phyloP scores from a whole-genome alignment of 2,113 vertebrate species.

The Rhynchopsitta pachyrhyncha region DNA sequence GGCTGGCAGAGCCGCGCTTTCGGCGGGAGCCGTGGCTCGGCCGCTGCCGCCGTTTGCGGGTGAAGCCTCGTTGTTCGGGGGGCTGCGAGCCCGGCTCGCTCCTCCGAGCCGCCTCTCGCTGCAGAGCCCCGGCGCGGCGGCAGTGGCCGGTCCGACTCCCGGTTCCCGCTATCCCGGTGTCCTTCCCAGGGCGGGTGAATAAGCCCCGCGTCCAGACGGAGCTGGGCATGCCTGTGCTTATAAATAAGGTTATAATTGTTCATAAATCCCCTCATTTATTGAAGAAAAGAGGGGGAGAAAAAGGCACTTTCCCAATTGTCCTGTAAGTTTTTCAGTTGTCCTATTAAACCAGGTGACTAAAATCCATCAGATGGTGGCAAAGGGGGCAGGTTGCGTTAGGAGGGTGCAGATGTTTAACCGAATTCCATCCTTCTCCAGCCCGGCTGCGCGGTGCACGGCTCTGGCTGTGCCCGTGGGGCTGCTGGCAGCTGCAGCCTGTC shows the following conservation, averaged over 20 bases:
- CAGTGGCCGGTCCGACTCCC: neutral
- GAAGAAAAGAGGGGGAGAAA: neutral
- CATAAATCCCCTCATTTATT: neutral
- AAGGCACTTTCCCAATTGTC: neutral
- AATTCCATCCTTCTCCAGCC: neutral
- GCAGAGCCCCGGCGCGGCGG: neutral
- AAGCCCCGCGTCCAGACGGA: neutral
- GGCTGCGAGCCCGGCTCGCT: neutral
- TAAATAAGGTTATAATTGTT: neutral
- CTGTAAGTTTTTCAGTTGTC: neutral
- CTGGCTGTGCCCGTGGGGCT: neutral
- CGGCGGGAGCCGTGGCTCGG: neutral
- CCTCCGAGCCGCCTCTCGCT: neutral
- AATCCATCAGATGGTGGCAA: accelerated
- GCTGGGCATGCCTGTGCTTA: neutral
- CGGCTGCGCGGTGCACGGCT: neutral
- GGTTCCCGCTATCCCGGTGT: accelerated
- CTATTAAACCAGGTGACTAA: neutral
- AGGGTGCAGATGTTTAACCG: neutral
- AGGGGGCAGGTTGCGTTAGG: neutral
- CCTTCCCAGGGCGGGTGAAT: neutral
- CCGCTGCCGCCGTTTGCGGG: neutral
- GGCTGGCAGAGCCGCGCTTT: neutral
- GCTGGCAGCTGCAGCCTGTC: too few relatives aligned
- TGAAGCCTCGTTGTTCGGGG: accelerated